Evolutionary conservation across 2,797 vertebrate species (phyloP).

Genomic region (Leptodactylus fallax): DNA sequence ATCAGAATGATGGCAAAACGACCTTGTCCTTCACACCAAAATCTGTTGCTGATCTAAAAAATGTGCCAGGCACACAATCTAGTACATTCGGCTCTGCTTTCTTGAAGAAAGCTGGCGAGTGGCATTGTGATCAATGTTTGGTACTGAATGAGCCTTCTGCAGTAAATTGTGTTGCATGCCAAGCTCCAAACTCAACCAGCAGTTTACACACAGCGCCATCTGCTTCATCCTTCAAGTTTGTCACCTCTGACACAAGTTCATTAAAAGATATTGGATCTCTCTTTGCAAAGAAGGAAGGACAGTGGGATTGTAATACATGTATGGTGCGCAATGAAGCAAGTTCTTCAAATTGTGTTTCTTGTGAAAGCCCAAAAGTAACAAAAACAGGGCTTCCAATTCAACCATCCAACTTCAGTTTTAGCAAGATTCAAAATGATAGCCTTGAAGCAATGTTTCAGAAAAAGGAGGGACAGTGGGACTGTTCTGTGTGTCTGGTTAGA

Average conservation of each 20-base stretch:
- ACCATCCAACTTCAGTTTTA: conserved; percentile 65
- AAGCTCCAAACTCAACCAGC: conserved; percentile 67
- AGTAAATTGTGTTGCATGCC: conserved; percentile 72
- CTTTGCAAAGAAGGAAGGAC: conserved; percentile 81
- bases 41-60: conserved; percentile 62
- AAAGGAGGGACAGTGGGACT: conserved; percentile 89
- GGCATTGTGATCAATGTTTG: conserved; percentile 87
- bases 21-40: conserved; percentile 59
- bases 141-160: conserved; percentile 78
- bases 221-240: conserved; percentile 70
- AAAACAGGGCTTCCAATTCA: conserved; percentile 55
- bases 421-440: conserved; percentile 69
- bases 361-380: conserved; percentile 77
- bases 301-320: conserved; percentile 90
- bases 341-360: conserved; percentile 77
- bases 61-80: conserved; percentile 57
- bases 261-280: conserved; percentile 74
- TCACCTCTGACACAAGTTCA: conserved; percentile 65
- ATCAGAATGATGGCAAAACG: conserved; percentile 67
- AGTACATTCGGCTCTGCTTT: conserved; percentile 76
- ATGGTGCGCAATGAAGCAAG: conserved; percentile 80
- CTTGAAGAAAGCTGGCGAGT: conserved; percentile 84
- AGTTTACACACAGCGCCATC: conserved; percentile 49
- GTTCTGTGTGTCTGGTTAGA: conserved; percentile 75
- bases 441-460: conserved; percentile 79